phyloP scores from a whole-genome alignment of 2,888 invertebrate genomes.

The Acleris sparsana region DNA sequence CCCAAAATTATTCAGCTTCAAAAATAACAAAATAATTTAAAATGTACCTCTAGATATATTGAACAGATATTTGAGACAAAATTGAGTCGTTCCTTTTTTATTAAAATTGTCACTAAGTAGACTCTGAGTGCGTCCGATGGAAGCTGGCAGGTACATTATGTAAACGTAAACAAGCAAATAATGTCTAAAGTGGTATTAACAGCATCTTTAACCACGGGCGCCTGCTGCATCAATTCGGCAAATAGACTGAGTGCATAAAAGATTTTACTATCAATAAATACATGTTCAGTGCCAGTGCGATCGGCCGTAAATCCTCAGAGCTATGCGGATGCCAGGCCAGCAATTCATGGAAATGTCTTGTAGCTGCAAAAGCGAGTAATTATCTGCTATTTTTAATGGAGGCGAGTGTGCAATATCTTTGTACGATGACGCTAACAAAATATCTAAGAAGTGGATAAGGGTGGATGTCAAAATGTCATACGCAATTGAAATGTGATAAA shows the following conservation, averaged over 20 bases:
- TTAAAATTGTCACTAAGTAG: no score
- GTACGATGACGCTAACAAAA: no score
- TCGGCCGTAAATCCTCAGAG: conserved; percentile 39
- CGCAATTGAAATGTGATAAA: no score
- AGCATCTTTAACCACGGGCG: not conserved
- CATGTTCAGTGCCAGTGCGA: conserved; percentile 34
- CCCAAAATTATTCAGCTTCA: no score
- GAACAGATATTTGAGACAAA: no score
- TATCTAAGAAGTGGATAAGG: no score
- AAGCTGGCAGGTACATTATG: not conserved
- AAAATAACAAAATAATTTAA: no score
- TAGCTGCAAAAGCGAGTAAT: not conserved
- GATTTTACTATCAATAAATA: conserved; percentile 47
- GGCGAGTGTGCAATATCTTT: not conserved
- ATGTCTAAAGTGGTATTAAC: conserved; percentile 1
- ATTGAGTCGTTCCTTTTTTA: no score
- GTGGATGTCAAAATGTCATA: no score
- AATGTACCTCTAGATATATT: no score
- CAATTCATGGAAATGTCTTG: conserved; percentile 1
- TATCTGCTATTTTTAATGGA: not conserved
- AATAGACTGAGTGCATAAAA: conserved; percentile 38
- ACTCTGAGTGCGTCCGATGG: no score
- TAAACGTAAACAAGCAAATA: conserved; percentile 1
- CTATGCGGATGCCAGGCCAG: conserved; percentile 37
- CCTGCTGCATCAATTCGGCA: conserved; percentile 4